Evolutionary conservation across 2,888 invertebrate species (phyloP), one percentile per base, ranked within the genome.

Genomic region (Therioaphis trifolii): DNA sequence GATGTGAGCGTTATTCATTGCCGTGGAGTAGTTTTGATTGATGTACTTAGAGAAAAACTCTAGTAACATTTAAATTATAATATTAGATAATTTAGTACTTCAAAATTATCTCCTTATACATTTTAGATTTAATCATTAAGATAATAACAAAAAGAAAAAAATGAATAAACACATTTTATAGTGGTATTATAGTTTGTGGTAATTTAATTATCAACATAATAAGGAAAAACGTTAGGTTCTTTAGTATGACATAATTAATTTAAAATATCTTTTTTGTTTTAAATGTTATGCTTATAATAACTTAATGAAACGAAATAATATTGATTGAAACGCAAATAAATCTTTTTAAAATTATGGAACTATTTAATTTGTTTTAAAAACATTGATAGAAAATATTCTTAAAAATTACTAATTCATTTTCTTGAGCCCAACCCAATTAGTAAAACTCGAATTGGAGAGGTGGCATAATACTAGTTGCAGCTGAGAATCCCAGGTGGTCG

Each of bases 11-110:
- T 52, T 24, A 58, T 58, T 58, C 58, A 58, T 58, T 58, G 5
- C 7, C 0, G 55, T 15, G 35, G 21, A 35, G 35, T 55, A 74
- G 52, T 21, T 74, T 74, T 74, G 74, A 74, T 74, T 74, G 74
- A 74, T 21, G 74, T 21, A 35, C 35, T 35, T 14, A 72, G 12
- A 2, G 9, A 24, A 74, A 74, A 35, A 14, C 35, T 1, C 12
- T 12, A 29, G 21, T 15, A 55, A n/a, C n/a, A n/a, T n/a, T n/a
- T n/a, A n/a, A n/a, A n/a, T n/a, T 66, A 9, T 15, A 4, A 4
- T n/a, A 52, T 52, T n/a, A 52, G 52, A 5, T 15, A 2, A 52
- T 5, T 3, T n/a, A n/a, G 52, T 52, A 3, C n/a, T n/a, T 2
- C 18, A 7, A 15, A 49, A 12, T 49, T 49, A 14, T 49, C 2